Percentiles rank a stretch among this genome's conserved stretches.
These are phyloP conservation scores for Anoplius nigerrimus DNA, from an alignment of 2,888 invertebrate genomes.

Conservation along the genomic window DNA sequence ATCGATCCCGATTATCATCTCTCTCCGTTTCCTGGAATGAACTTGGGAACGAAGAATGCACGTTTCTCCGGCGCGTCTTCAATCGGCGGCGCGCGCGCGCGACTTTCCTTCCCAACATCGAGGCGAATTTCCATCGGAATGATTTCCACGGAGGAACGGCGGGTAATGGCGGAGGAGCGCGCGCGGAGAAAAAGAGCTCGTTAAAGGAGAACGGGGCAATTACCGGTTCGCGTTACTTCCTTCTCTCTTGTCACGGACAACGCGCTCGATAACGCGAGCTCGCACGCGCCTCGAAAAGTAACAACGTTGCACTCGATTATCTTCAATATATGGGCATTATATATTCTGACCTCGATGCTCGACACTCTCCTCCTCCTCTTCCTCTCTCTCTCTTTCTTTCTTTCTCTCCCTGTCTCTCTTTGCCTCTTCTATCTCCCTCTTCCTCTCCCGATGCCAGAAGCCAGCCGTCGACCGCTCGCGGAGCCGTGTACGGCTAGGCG, in stretches of 20 bases:
- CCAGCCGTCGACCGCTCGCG: too few relatives aligned
- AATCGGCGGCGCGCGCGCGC: too few relatives aligned
- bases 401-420: background rate
- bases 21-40: too few relatives aligned
- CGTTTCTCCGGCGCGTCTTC: too few relatives aligned
- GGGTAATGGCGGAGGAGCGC: background rate
- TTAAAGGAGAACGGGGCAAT: background rate
- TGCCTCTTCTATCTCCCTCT: background rate
- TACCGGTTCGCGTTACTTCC: slow-evolving; percentile 28
- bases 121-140: too few relatives aligned
- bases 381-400: slow-evolving; percentile 12
- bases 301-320: slow-evolving; percentile 21
- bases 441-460: too few relatives aligned
- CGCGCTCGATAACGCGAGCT: slow-evolving; percentile 15
- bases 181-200: background rate
- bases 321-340: slow-evolving; percentile 19
- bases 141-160: background rate
- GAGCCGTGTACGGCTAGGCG: slow-evolving; percentile 14
- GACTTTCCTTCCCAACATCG: too few relatives aligned
- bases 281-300: slow-evolving; percentile 12
- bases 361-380: slow-evolving; percentile 12
- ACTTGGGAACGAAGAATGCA: too few relatives aligned
- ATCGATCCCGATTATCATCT: too few relatives aligned
- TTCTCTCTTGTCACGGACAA: slow-evolving; percentile 24
- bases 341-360: slow-evolving; percentile 22